phyloP scores from a whole-genome alignment of 2,888 invertebrate species.

The Sisyra terminalis region DNA sequence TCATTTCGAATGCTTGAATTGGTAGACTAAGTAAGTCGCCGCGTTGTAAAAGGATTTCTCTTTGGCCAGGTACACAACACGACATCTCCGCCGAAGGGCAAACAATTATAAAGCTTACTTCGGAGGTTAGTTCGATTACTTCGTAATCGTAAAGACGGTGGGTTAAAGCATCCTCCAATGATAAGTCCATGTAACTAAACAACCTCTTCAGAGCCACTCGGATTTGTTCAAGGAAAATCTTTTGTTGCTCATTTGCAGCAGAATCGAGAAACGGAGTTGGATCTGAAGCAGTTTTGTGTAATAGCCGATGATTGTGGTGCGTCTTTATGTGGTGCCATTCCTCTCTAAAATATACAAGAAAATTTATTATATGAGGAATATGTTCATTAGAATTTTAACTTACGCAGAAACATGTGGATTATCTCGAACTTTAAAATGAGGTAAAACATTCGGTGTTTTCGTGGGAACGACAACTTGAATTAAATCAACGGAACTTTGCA shows the following conservation, averaged over 20 bases:
- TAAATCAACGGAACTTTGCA: conserved; percentile 90
- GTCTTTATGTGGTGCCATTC: conserved; percentile 87
- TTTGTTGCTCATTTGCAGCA: conserved; percentile 55
- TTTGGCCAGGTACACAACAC: conserved; percentile 77
- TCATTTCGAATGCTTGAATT: conserved; percentile 87
- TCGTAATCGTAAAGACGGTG: conserved; percentile 86
- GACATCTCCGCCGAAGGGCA: conserved; percentile 87
- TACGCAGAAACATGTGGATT: conserved; percentile 93
- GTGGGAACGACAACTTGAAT: conserved; percentile 86
- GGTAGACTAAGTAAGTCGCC: conserved; percentile 80
- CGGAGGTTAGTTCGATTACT: conserved; percentile 79
- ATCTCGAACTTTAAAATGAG: conserved; percentile 81
- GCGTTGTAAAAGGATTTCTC: conserved; percentile 68
- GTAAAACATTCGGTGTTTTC: conserved; percentile 86
- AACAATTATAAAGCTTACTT: conserved; percentile 82
- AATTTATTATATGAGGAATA: too few relatives aligned
- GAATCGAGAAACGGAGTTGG: conserved; percentile 27
- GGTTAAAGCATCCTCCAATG: conserved; percentile 44
- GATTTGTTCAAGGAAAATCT: conserved; percentile 61
- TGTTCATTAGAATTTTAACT: too few relatives aligned
- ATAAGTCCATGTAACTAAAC: conserved; percentile 67
- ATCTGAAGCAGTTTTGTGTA: conserved; percentile 12
- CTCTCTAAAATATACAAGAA: conserved; percentile 43
- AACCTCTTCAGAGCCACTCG: conserved; percentile 57
- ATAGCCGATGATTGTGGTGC: conserved; percentile 27